Conservation (phyloP, 2,113 vertebrate genomes). For the Vicugna pacos region DNA sequence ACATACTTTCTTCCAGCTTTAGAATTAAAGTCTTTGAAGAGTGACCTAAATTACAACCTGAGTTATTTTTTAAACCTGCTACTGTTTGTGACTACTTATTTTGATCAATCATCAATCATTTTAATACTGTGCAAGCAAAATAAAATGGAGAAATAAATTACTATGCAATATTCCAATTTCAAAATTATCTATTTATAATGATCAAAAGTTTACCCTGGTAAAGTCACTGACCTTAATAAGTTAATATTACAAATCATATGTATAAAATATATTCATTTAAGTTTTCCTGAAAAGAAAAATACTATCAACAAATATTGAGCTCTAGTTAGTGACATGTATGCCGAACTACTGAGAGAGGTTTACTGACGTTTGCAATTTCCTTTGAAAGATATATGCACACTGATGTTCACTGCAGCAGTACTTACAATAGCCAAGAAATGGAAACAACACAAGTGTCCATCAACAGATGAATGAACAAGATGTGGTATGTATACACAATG, state of each 20-base stretch:
- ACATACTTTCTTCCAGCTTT: background rate
- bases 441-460: background rate
- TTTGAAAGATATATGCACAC: background rate
- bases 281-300: slow-evolving; percentile 1
- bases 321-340: background rate
- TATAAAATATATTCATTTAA: background rate
- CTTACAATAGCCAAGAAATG: background rate
- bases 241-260: background rate
- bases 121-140: background rate
- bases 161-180: background rate
- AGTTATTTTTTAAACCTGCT: background rate
- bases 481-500: background rate
- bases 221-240: background rate
- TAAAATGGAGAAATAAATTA: slow-evolving; percentile 2
- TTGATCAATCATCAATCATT: background rate
- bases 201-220: background rate
- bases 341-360: background rate
- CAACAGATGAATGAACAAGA: background rate
- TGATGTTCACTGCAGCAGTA: background rate
- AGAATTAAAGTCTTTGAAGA: background rate
- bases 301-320: background rate
- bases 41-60: background rate
- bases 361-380: background rate
- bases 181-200: background rate
- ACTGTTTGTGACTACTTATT: background rate